A percentile compares a stretch with the other conserved stretches of the same genome.
These are phyloP conservation scores for Trichogramma pretiosum DNA, from an alignment of 1,140 invertebrate species.

Conservation along the genomic window DNA sequence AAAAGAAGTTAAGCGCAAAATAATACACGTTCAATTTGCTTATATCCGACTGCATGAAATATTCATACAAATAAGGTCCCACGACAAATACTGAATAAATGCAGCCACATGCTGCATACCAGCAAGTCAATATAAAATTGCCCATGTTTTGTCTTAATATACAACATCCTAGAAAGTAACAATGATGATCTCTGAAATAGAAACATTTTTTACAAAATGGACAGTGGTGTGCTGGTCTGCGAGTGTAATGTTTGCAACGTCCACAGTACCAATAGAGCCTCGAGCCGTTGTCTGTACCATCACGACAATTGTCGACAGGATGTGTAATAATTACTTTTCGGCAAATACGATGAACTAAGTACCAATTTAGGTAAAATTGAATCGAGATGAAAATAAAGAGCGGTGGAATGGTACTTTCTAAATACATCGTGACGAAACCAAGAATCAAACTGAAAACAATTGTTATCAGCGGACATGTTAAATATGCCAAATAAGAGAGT, in stretches of 20 bases:
- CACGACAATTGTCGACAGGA: conserved; percentile 9
- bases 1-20: conserved; percentile 30
- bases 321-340: conserved; percentile 22
- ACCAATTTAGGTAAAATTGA: conserved; percentile 34
- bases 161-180: conserved; percentile 31
- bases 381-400: conserved; percentile 28
- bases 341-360: conserved; percentile 26
- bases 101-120: conserved; percentile 29
- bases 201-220: conserved; percentile 28
- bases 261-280: conserved; percentile 32
- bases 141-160: conserved; percentile 31
- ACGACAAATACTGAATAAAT: conserved; percentile 26
- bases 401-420: conserved; percentile 25
- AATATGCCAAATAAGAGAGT: conserved; percentile 9
- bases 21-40: conserved; percentile 20
- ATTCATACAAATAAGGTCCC: conserved; percentile 28
- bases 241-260: conserved; percentile 27
- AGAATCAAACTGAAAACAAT: conserved; percentile 10
- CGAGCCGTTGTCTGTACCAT: conserved; percentile 1
- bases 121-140: conserved; percentile 32
- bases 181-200: conserved; percentile 32
- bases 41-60: conserved; percentile 22
- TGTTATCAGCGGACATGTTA: conserved; percentile 10
- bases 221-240: conserved; percentile 28
- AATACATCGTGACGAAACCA: conserved; percentile 23